Base-by-base conservation (phyloP, 2,797 vertebrate genomes). In the Dallia pectoralis region DNA sequence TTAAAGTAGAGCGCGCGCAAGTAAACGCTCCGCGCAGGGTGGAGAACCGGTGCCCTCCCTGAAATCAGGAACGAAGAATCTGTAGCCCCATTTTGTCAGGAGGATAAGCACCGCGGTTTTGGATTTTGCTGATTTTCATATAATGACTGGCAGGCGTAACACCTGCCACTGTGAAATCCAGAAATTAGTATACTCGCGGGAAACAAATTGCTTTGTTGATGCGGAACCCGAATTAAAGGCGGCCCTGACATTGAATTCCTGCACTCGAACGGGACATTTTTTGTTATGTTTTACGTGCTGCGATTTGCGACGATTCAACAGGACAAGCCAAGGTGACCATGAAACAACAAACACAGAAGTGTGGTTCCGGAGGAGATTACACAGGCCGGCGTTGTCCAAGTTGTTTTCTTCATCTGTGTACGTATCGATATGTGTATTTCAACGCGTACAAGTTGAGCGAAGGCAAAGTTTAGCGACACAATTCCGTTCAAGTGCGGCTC, bases 161-260 rank as follows among this genome's bases (percentile, higher is more conserved):
- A 92, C 87, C 89, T 91, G 89, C 83, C 81, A 84, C 83, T 84
- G 85, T 91, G 86, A 89, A 90, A 89, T 90, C 85, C 77, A 86
- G 83, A 87, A 90, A 92, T 89, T 89, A 90, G 85, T 82, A 85
- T 81, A 87, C 86, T 84, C 84, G 69, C 80, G 88, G 84, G 86
- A 89, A 91, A 90, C 84, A 88, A 89, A 91, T 89, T 90, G 87
- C 83, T 91, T 89, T 91, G 88, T 90, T 92, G 84, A 91, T 87
- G 88, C 85, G 84, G 81, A 87, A 87, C 78, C 68, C 80, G 82
- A 78, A 29, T 62, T 80, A 74, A 73, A 66, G 74, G 76, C 30
- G n/a, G 19, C 73, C 78, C 73, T 81, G 80, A 86, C 84, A 75
- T 73, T 74, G 66, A 79, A 78, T 77, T 68, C 65, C 70, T 61